phyloP scores from a whole-genome alignment of 2,113 vertebrate genomes.

The Paralichthys olivaceus region DNA sequence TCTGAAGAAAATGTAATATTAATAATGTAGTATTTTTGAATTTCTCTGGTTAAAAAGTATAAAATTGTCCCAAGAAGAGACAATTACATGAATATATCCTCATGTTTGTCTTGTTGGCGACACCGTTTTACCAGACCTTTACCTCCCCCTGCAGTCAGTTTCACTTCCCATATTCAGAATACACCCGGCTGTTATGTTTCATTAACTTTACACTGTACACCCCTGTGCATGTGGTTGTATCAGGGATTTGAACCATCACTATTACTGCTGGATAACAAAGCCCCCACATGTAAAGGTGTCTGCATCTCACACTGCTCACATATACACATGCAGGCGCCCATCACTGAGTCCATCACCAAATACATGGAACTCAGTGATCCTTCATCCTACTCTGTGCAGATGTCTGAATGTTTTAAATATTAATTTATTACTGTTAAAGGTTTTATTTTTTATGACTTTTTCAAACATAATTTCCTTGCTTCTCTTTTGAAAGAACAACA shows the following conservation, averaged over 20 bases:
- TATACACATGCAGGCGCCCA: no score
- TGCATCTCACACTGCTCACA: no score
- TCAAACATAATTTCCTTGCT: no score
- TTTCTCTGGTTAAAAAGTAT: not conserved
- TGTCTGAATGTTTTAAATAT: no score
- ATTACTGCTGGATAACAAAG: no score
- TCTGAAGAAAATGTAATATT: not conserved
- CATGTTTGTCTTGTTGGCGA: not conserved
- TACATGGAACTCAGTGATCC: no score
- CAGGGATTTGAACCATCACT: not conserved
- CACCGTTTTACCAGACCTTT: constrained; percentile 24
- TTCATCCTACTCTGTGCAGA: no score
- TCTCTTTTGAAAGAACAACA: no score
- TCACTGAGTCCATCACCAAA: no score
- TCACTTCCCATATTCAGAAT: not conserved
- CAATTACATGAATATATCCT: not conserved
- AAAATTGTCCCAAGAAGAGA: not conserved
- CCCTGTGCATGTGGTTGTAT: not conserved
- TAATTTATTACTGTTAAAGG: no score
- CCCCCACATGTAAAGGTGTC: not conserved
- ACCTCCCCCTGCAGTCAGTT: constrained; percentile 66
- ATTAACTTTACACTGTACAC: not conserved
- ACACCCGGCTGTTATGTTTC: not conserved
- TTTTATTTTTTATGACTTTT: no score
- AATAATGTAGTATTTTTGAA: not conserved